A percentile compares a stretch with the other conserved stretches of the same genome.
phyloP scores from a whole-genome alignment of 2,113 vertebrate genomes.

The Erythrocercus mccallii region DNA sequence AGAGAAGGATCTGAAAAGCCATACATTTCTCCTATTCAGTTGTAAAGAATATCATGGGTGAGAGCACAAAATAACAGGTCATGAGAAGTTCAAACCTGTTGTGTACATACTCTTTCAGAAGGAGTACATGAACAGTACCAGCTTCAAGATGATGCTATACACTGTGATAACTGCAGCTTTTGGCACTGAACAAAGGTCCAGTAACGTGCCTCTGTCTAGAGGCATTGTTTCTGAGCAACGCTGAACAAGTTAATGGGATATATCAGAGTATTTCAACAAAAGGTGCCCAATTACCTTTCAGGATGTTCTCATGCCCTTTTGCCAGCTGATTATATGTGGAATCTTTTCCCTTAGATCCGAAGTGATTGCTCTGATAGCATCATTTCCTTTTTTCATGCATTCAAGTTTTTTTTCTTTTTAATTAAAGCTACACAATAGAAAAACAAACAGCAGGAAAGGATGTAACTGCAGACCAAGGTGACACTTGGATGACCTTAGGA shows the following conservation, averaged over 20 bases:
- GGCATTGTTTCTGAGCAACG: background rate
- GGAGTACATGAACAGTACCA: background rate
- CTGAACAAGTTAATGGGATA: background rate
- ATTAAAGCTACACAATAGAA: constrained; percentile 40
- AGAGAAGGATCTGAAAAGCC: background rate
- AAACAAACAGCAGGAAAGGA: constrained; percentile 42
- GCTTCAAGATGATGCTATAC: background rate
- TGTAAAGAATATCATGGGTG: background rate
- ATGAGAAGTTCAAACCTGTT: background rate
- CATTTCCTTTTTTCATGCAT: constrained; percentile 16
- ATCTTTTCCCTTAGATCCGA: background rate
- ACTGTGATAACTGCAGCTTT: background rate
- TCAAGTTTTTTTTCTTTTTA: background rate
- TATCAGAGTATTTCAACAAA: background rate
- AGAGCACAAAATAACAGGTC: background rate
- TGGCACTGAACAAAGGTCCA: background rate
- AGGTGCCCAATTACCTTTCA: background rate
- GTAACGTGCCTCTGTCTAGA: background rate
- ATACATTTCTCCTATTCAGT: background rate
- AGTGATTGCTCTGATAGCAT: constrained; percentile 24
- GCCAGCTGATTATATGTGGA: background rate
- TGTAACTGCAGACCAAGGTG: background rate
- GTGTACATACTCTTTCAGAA: background rate
- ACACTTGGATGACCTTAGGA: constrained; percentile 37
- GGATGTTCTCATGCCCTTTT: constrained; percentile 48